These are phyloP conservation scores for Pipa parva DNA, from an alignment of 2,113 vertebrate genomes.

Conservation along the genomic window DNA sequence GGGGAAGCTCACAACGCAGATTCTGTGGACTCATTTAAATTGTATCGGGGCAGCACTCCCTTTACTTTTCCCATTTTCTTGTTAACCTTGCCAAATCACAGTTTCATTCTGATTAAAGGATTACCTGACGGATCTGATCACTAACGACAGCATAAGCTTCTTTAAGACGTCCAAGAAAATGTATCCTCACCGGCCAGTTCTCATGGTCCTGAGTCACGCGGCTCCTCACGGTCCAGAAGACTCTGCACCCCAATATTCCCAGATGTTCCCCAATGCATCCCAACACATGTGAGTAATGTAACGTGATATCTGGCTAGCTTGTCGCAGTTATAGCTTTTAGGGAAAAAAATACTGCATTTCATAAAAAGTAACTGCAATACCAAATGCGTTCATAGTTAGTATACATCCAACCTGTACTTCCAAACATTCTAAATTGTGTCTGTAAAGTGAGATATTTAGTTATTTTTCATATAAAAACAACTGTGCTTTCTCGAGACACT, in stretches of 20 bases:
- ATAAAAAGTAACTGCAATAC: too few relatives aligned
- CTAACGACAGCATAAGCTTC: conserved; percentile 91
- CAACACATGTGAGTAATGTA: conserved; percentile 87
- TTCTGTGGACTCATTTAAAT: not conserved
- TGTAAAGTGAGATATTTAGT: too few relatives aligned
- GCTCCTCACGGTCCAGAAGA: conserved; percentile 94
- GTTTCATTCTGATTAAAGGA: conserved; percentile 66
- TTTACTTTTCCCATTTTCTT: not conserved
- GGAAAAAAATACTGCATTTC: too few relatives aligned
- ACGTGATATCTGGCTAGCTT: not conserved
- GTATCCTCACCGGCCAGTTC: conserved; percentile 87
- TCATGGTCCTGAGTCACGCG: conserved; percentile 94
- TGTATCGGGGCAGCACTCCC: not conserved
- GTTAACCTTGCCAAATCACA: too few relatives aligned
- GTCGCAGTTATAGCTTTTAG: too few relatives aligned
- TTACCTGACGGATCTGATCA: conserved; percentile 94
- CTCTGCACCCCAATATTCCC: conserved; percentile 89
- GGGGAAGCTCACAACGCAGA: too few relatives aligned
- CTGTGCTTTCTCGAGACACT: too few relatives aligned
- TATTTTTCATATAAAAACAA: too few relatives aligned
- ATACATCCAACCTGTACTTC: too few relatives aligned
- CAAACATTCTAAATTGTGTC: too few relatives aligned
- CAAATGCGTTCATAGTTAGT: too few relatives aligned
- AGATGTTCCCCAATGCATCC: conserved; percentile 87
- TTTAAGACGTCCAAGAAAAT: conserved; percentile 91